Evolutionary conservation across 2,113 vertebrate species (phyloP).

Genomic region (Poicephalus meyeri): DNA sequence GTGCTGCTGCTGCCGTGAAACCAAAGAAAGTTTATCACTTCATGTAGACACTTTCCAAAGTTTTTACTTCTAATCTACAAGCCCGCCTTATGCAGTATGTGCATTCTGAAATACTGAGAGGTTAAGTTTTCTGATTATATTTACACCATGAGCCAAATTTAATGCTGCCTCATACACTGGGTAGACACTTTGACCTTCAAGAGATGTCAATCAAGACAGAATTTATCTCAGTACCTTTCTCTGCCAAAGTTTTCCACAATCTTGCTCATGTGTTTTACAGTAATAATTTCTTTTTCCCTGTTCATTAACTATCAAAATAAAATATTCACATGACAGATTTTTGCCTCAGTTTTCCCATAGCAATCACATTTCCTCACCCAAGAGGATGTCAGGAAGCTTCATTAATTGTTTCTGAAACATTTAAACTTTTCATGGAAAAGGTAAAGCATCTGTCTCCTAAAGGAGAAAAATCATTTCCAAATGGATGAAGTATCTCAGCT

Average conservation of each 20-base stretch:
- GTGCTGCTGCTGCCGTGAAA: not conserved
- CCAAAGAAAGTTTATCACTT: not conserved
- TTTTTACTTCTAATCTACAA: not conserved
- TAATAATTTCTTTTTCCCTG: conserved; percentile 32
- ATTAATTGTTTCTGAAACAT: conserved; percentile 72
- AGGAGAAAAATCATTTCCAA: conserved; percentile 62
- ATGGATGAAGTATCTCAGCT: conserved; percentile 22
- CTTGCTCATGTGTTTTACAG: conserved; percentile 40
- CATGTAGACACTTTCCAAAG: not conserved
- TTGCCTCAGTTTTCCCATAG: conserved; percentile 64
- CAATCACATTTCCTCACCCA: conserved; percentile 65
- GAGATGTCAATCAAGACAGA: not conserved
- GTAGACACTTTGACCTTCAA: conserved; percentile 29
- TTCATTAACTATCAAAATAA: conserved; percentile 69
- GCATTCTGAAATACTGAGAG: not conserved
- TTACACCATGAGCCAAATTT: not conserved
- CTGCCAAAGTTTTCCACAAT: conserved; percentile 28
- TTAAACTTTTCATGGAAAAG: conserved; percentile 62
- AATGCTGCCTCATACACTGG: not conserved
- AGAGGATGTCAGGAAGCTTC: conserved; percentile 60
- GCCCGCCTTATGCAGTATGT: not conserved
- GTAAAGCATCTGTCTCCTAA: conserved; percentile 56
- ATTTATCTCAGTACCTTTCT: conserved; percentile 3
- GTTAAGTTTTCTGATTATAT: not conserved
- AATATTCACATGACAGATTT: conserved; percentile 66